These are phyloP conservation scores for Latrodectus hesperus DNA, from an alignment of 2,888 invertebrate genomes.

Conservation along the genomic window DNA sequence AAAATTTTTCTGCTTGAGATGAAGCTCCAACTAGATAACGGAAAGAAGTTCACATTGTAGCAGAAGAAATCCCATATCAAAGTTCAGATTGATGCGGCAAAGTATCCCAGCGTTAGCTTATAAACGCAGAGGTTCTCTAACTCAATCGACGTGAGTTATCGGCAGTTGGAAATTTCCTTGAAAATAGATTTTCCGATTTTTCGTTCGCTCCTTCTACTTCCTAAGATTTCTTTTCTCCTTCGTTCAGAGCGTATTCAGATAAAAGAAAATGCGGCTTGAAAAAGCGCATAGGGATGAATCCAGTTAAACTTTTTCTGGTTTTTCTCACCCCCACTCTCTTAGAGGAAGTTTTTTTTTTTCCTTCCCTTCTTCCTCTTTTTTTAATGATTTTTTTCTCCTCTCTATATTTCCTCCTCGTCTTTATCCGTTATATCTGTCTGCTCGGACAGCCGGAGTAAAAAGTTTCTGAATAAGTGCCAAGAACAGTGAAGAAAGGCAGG, in stretches of 20 bases:
- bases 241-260: conserved; percentile 4
- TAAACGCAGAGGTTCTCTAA: conserved; percentile 21
- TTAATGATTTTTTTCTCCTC: background rate
- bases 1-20: too few relatives aligned
- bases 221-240: conserved; percentile 24
- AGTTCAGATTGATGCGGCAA: conserved; percentile 19
- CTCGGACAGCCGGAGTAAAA: background rate
- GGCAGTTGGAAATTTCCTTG: conserved; percentile 46
- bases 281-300: conserved; percentile 39
- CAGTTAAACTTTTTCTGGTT: background rate
- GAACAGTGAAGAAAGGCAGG: background rate
- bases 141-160: conserved; percentile 62
- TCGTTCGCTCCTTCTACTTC: conserved; percentile 12
- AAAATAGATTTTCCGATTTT: conserved; percentile 62
- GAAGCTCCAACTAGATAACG: too few relatives aligned
- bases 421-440: background rate
- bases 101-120: conserved; percentile 41
- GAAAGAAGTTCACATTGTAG: too few relatives aligned
- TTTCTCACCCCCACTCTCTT: background rate
- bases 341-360: background rate
- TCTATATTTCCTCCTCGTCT: background rate
- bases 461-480: conserved; percentile 5
- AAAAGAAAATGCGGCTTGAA: conserved; percentile 39
- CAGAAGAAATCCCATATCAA: conserved; percentile 26
- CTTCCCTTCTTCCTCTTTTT: background rate